Evolutionary conservation across 2,888 invertebrate species (phyloP), one percentile per base, ranked within the genome.

Genomic region (Papilio demoleus): DNA sequence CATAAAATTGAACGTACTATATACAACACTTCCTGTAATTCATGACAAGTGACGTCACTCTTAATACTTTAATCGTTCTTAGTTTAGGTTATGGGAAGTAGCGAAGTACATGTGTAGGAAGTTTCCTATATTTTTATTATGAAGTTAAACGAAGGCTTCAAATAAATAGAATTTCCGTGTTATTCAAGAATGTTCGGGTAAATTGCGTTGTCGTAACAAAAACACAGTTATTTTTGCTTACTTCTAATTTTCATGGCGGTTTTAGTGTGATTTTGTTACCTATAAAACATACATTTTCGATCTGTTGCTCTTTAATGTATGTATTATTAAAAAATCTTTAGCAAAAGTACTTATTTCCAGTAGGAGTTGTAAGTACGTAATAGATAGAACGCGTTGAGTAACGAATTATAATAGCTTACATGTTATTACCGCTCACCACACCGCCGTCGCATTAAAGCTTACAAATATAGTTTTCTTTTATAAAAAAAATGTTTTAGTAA

Each of bases 1-100:
- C 27, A 59, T 22, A 31, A 61, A 58, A 66, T 22, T 68, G 50
- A 38, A 53, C 40, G 65, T 17, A 45, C 45, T n/a, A 38, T 42
- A 27, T 17, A n/a, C 17, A 45, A 19, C 22, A 61, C 60, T 65
- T 60, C 56, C 61, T 62, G 62, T 67, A 67, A 67, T 40, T 17
- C 34, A 34, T 14, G n/a, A 60, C 24, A 42, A 53, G 6, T 40
- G 56, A 56, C 31, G 53, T 62, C 53, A 62, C 22, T 27, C 34
- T 34, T n/a, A 4, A 22, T 50, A 66, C 14, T 53, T 27, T 53
- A 53, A 11, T 11, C 19, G 45, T 22, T 12, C 12, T 45, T 9
- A 17, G 45, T 17, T 24, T 27, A 8, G 27, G 53, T 14, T 53
- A 27, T 53, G 53, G 53, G 53, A 53, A 53, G 27, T 53, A 53